phyloP scores from a whole-genome alignment of 2,888 invertebrate genomes.

The Euphydryas editha region DNA sequence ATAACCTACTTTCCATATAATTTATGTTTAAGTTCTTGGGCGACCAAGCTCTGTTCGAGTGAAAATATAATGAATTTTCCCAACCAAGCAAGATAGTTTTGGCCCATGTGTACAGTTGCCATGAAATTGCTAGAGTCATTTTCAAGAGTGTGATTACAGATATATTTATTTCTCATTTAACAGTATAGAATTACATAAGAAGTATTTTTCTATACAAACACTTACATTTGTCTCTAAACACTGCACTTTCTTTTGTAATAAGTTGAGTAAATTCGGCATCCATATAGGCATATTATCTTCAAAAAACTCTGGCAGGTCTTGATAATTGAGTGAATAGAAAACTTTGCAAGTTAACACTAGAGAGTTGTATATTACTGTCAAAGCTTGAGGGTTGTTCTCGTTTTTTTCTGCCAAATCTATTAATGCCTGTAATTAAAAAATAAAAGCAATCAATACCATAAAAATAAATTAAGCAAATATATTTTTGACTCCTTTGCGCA shows the following conservation, averaged over 20 bases:
- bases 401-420: slow-evolving; percentile 91
- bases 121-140: too few species aligned
- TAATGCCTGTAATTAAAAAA: slow-evolving; percentile 86
- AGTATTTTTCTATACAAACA: slow-evolving; percentile 28
- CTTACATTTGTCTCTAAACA: slow-evolving; percentile 86
- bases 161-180: not conserved
- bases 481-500: too few species aligned
- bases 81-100: too few species aligned
- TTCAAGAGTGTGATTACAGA: not conserved
- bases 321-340: slow-evolving; percentile 98
- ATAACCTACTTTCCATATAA: too few species aligned
- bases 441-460: too few species aligned
- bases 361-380: slow-evolving; percentile 94
- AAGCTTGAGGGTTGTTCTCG: slow-evolving; percentile 89
- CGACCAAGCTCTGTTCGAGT: too few species aligned
- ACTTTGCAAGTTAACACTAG: slow-evolving; percentile 95
- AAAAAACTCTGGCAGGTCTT: slow-evolving; percentile 99
- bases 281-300: slow-evolving; percentile 98
- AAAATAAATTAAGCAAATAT: too few species aligned
- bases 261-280: slow-evolving; percentile 95
- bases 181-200: not conserved
- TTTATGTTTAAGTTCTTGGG: too few species aligned
- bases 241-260: slow-evolving; percentile 91
- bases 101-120: too few species aligned
- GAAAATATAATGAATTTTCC: too few species aligned